These are phyloP conservation scores for Agonopterix arenella DNA, from an alignment of 2,888 invertebrate species.

Conservation along the genomic window DNA sequence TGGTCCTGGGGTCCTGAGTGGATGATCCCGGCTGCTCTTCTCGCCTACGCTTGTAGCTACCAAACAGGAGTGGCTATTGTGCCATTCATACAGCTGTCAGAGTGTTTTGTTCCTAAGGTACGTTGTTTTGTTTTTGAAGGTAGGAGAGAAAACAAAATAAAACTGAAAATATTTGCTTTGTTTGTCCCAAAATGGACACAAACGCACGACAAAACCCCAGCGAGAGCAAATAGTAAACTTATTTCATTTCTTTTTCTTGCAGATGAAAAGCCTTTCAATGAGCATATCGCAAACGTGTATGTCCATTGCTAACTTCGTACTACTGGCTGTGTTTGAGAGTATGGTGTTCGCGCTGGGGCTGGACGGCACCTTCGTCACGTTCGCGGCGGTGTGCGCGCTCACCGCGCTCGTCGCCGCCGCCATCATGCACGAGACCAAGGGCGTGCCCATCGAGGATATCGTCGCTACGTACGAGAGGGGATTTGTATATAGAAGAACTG, in stretches of 20 bases:
- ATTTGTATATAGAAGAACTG: slow-evolving; percentile 18
- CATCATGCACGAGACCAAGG: slow-evolving; percentile 36
- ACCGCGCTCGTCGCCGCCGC: no score
- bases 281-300: slow-evolving; percentile 16
- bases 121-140: not conserved
- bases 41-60: slow-evolving; percentile 33
- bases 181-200: not conserved
- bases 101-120: slow-evolving; percentile 32
- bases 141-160: no score
- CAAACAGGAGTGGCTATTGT: slow-evolving; percentile 41
- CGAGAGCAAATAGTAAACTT: not conserved
- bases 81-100: slow-evolving; percentile 27
- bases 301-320: slow-evolving; percentile 24
- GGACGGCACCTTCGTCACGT: slow-evolving; percentile 43
- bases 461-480: slow-evolving; percentile 28
- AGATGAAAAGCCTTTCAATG: slow-evolving; percentile 30
- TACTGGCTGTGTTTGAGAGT: slow-evolving; percentile 19
- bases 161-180: not conserved
- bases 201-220: not conserved
- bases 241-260: slow-evolving; percentile 9
- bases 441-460: slow-evolving; percentile 33
- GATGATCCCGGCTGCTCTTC: slow-evolving; percentile 35
- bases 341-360: slow-evolving; percentile 24
- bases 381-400: slow-evolving; percentile 24
- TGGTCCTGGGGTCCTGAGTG: slow-evolving; percentile 35